Percentiles rank a stretch among this genome's conserved stretches.
These are phyloP conservation scores for Drosophila santomea DNA, from an alignment of 1,140 invertebrate genomes.

Conservation along the genomic window DNA sequence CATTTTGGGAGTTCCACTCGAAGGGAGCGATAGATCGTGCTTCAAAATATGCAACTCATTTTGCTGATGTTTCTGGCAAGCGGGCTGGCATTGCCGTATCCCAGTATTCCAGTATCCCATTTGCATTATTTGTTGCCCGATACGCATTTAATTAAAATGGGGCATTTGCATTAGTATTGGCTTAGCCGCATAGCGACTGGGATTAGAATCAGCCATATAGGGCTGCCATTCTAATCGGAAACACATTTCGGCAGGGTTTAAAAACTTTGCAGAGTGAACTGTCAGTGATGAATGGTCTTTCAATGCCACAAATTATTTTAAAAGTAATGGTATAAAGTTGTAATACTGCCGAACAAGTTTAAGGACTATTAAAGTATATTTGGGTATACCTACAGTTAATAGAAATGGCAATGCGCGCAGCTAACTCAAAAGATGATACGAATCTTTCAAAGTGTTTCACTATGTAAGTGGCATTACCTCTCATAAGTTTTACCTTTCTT, in stretches of 20 bases:
- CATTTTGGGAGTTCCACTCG: not conserved
- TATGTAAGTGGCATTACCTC: no score
- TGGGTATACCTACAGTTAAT: no score
- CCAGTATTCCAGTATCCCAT: slow-evolving; percentile 34
- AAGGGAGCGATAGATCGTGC: slow-evolving; percentile 29
- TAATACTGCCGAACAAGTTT: no score
- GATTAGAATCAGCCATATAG: slow-evolving; percentile 37
- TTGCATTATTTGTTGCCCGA: slow-evolving; percentile 76
- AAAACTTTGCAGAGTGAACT: not conserved
- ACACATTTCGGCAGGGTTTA: slow-evolving; percentile 43
- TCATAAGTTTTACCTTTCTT: not conserved
- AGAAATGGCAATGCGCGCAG: no score
- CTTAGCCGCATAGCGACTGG: slow-evolving; percentile 12
- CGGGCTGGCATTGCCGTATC: not conserved
- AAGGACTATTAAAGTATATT: no score
- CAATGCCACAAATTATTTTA: not conserved
- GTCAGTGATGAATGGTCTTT: not conserved
- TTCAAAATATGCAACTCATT: slow-evolving; percentile 72
- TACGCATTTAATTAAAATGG: slow-evolving; percentile 77
- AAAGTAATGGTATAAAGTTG: not conserved
- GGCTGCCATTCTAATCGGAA: slow-evolving; percentile 7
- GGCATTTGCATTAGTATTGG: slow-evolving; percentile 46
- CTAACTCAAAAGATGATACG: no score
- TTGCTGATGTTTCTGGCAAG: slow-evolving; percentile 37
- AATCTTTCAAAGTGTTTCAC: no score